Evolutionary conservation across 2,888 invertebrate species (phyloP), one percentile per base, ranked within the genome.

Genomic region (Melitaea athalia): DNA sequence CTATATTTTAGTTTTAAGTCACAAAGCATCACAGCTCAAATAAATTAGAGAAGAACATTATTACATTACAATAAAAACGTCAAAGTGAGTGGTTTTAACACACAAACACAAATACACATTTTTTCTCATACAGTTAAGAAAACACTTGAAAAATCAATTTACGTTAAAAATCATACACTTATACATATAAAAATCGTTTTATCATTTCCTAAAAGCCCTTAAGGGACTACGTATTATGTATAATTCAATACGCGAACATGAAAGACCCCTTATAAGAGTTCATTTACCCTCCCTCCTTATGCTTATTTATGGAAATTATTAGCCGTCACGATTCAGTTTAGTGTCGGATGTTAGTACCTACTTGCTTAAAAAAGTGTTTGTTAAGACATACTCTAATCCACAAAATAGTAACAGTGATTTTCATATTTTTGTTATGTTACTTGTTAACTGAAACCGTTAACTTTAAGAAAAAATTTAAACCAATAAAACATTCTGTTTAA

Each of bases 161-260:
- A 15, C 31, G 38, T 42, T 31, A 55, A 45, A 63, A 17, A 52
- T 31, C 52, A 50, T 45, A 38, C 47, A 31, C 38, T 47, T 67
- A 67, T 57, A 33, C 52, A 31, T 17, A 62, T 64, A 61, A 66
- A 55, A 67, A 62, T 62, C 59, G 24, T 59, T 63, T 45, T 60
- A 61, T 71, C 45, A 52, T 67, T 63, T 47, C 59, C 62, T 72
- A 57, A 69, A 68, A 64, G 59, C 62, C 57, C 59, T 66, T 45
- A 50, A 69, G 64, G 64, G 62, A 59, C 45, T 47, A 67, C 63
- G 42, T 63, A 60, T 70, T 64, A 63, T 59, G 42, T 64, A 61
- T 65, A 57, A 70, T 70, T 70, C 15, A 59, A 67, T 68, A 59
- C 60, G 64, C 42, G 59, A 72, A 67, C 64, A 65, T 64, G 42